Percentiles rank a stretch among this genome's conserved stretches.
These are phyloP conservation scores for Folsomia candida DNA, from an alignment of 2,888 invertebrate genomes.

Conservation along the genomic window DNA sequence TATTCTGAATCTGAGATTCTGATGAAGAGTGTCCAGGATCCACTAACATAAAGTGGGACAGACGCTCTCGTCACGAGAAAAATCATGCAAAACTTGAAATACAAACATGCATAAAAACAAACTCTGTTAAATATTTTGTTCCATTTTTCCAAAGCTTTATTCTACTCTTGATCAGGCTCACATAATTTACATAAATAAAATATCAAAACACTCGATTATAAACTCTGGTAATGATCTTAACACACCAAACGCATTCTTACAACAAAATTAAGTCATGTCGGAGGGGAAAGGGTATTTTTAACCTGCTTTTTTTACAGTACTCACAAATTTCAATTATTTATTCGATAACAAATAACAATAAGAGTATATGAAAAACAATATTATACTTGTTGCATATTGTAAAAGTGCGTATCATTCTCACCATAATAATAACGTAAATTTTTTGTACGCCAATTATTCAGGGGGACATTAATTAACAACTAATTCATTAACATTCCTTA, in stretches of 20 bases:
- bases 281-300: neutral
- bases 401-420: neutral
- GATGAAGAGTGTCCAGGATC: neutral
- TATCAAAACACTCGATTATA: conserved; percentile 15
- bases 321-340: neutral
- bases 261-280: neutral
- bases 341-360: neutral
- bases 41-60: neutral
- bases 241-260: neutral
- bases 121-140: too few species aligned
- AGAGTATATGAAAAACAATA: neutral
- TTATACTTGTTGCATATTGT: too few species aligned
- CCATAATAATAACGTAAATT: neutral
- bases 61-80: neutral
- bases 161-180: conserved; percentile 8
- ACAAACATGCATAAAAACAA: too few species aligned
- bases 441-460: neutral
- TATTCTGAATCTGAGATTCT: neutral
- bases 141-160: conserved; percentile 5
- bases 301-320: too few species aligned
- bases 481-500: neutral
- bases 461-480: neutral
- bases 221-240: conserved; percentile 8
- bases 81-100: neutral
- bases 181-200: conserved; percentile 22